A percentile compares a stretch with the other conserved stretches of the same genome.
Evolutionary conservation across 2,888 invertebrate species (phyloP).

Genomic region (Drosophila atripex): DNA sequence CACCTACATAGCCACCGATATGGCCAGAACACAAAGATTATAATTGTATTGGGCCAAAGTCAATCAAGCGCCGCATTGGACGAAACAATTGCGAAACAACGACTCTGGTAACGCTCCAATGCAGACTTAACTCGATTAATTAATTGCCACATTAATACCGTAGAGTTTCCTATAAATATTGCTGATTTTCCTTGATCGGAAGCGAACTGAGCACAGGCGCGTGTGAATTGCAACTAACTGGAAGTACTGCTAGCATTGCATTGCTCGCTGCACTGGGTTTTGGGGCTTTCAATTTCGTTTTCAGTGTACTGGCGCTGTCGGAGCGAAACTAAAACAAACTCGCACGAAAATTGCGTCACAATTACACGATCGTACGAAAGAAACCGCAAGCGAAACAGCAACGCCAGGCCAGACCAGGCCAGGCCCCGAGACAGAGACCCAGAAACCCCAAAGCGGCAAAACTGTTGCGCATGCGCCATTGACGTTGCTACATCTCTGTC

Average conservation of each 20-base stretch:
- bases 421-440: slow-evolving; percentile 65
- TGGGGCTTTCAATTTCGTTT: slow-evolving; percentile 64
- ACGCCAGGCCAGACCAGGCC: neutral
- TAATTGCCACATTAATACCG: slow-evolving; percentile 30
- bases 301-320: slow-evolving; percentile 53
- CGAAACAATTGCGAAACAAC: slow-evolving; percentile 26
- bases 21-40: slow-evolving; percentile 4
- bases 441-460: slow-evolving; percentile 68
- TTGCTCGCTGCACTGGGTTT: slow-evolving; percentile 19
- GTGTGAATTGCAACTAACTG: slow-evolving; percentile 59
- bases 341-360: slow-evolving; percentile 72
- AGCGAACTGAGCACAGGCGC: slow-evolving; percentile 59
- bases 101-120: slow-evolving; percentile 53
- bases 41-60: slow-evolving; percentile 16
- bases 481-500: slow-evolving; percentile 24
- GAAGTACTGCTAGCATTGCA: slow-evolving; percentile 13
- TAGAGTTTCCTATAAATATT: slow-evolving; percentile 20
- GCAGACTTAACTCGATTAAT: slow-evolving; percentile 22
- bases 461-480: slow-evolving; percentile 66
- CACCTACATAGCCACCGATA: slow-evolving; percentile 12
- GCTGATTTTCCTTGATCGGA: slow-evolving; percentile 18
- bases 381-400: slow-evolving; percentile 48
- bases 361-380: slow-evolving; percentile 50
- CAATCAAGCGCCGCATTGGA: slow-evolving; percentile 36
- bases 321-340: slow-evolving; percentile 58